Evolutionary conservation across 2,113 vertebrate species (phyloP).

Genomic region (Siniperca chuatsi): DNA sequence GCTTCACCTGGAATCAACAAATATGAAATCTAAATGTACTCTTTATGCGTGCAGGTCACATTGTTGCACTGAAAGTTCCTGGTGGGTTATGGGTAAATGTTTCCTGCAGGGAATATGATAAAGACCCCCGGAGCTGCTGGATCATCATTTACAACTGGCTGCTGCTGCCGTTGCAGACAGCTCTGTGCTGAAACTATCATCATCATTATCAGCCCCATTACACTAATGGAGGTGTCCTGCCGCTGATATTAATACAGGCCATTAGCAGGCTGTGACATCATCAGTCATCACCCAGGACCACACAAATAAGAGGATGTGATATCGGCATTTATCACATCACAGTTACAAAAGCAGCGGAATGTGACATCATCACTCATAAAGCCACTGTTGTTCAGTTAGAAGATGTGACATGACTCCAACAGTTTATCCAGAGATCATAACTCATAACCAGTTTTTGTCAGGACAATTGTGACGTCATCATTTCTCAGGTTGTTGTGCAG

Average conservation of each 20-base stretch:
- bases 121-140: slow-evolving; percentile 56
- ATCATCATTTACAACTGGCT: slow-evolving; percentile 71
- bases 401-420: background rate
- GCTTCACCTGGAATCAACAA: slow-evolving; percentile 3
- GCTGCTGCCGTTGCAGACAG: slow-evolving; percentile 59
- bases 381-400: background rate
- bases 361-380: slow-evolving; percentile 43
- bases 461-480: background rate
- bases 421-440: background rate
- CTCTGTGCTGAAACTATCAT: slow-evolving; percentile 76
- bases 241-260: slow-evolving; percentile 80
- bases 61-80: slow-evolving; percentile 23
- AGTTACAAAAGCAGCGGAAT: slow-evolving; percentile 5
- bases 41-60: slow-evolving; percentile 35
- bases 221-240: slow-evolving; percentile 79
- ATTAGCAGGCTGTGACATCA: slow-evolving; percentile 81
- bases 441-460: background rate
- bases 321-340: slow-evolving; percentile 48
- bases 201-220: slow-evolving; percentile 85
- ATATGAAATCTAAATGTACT: slow-evolving; percentile 3
- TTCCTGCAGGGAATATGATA: slow-evolving; percentile 60
- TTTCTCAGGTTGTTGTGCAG: background rate
- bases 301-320: slow-evolving; percentile 24
- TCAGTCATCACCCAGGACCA: slow-evolving; percentile 71
- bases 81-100: slow-evolving; percentile 54